Base-by-base conservation (phyloP, 2,113 vertebrate genomes). In the Arenaria interpres region DNA sequence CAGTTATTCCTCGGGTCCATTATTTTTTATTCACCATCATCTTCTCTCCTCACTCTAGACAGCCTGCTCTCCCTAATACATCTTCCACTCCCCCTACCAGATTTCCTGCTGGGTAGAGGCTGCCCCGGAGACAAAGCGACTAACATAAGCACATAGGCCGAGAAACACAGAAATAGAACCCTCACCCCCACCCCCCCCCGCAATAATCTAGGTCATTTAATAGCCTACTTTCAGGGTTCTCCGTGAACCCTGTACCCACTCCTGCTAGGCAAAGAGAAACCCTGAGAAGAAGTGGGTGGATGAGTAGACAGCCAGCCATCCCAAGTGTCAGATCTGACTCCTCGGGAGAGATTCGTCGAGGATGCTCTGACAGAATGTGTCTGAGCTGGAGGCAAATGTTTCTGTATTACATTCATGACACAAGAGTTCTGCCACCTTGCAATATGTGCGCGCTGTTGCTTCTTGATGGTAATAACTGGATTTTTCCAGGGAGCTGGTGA, bases 291-390 rank as follows among this genome's bases (percentile, higher is more conserved):
- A 91, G 96, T 97, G 96, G 95, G 97, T 97, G 97, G 96, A 97
- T 97, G 95, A 96, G 94, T 96, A 97, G 96, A 97, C 96, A 97
- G 96, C 94, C 96, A 97, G 93, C 95, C 94, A 96, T 97, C 82
- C 94, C 93, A 97, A 97, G 97, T 97, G 96, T 96, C 96, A 96
- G 89, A 89, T 97, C 94, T 97, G 96, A 96, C 95, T 97, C 87
- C 87, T 95, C 1, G 27, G 97, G 92, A 97, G 93, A 92, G 94
- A 95, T 96, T 89, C 71, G 3, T 45, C 2, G 74, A 96, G 93
- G 95, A 94, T 96, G 92, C 92, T 97, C 95, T 97, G 97, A 97
- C 96, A 97, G 97, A 97, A 97, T 96, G 96, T 93, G 95, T 97
- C 84, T 97, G 97, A 97, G 93, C 91, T 96, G 91, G 92, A 97